These are phyloP conservation scores for Anseranas semipalmata DNA, from an alignment of 2,113 vertebrate species.

Conservation along the genomic window DNA sequence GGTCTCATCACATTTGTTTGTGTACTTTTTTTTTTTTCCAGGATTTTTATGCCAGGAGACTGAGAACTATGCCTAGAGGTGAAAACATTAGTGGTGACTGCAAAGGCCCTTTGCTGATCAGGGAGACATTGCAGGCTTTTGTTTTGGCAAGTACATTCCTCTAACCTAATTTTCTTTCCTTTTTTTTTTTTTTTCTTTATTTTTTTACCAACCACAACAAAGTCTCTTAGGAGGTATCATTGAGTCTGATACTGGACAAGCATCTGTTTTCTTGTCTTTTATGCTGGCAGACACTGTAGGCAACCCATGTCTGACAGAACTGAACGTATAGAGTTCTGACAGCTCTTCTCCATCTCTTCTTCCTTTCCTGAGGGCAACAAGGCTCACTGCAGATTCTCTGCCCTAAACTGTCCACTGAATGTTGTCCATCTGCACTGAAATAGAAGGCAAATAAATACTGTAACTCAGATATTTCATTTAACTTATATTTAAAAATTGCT, in stretches of 20 bases:
- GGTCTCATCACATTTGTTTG: background rate
- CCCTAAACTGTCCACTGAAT: background rate
- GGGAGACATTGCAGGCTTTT: background rate
- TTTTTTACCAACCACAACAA: constrained; percentile 33
- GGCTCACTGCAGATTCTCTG: background rate
- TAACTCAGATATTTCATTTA: background rate
- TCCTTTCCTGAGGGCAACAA: constrained; percentile 10
- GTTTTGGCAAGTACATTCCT: background rate
- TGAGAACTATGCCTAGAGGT: background rate
- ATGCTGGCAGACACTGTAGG: background rate
- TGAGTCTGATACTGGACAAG: constrained; percentile 7
- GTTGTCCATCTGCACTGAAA: background rate
- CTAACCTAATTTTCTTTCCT: background rate
- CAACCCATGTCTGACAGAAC: background rate
- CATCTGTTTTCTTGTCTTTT: constrained; percentile 38
- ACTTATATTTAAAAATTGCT: background rate
- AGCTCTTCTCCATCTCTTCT: background rate
- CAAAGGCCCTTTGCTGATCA: background rate
- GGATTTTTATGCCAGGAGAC: background rate
- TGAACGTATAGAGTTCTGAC: background rate
- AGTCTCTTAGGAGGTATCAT: background rate
- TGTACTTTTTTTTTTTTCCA: background rate
- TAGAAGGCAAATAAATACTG: background rate
- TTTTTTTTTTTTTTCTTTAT: background rate
- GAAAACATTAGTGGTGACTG: background rate